phyloP scores from a whole-genome alignment of 2,113 vertebrate species.

The Strigops habroptila region DNA sequence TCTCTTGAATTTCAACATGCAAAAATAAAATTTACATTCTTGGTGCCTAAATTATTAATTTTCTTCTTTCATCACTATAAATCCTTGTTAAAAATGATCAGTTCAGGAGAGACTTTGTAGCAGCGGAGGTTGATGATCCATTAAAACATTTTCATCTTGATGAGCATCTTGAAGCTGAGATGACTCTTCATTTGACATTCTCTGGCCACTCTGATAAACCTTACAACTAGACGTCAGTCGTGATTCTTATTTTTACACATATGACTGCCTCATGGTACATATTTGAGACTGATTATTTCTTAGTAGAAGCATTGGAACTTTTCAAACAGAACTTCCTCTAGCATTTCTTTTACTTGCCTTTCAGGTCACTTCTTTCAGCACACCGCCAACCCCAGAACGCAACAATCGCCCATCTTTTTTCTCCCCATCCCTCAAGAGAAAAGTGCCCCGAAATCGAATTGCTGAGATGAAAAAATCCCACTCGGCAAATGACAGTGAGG shows the following conservation, averaged over 20 bases:
- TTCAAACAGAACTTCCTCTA: not conserved
- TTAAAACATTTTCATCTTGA: not conserved
- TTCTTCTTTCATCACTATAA: not conserved
- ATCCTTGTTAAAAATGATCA: not conserved
- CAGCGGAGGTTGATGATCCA: not conserved
- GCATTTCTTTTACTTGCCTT: not conserved
- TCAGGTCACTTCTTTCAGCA: conserved; percentile 98
- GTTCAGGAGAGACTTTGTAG: not conserved
- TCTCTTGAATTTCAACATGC: not conserved
- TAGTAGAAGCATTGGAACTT: not conserved
- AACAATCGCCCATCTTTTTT: conserved; percentile 94
- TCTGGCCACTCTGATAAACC: not conserved
- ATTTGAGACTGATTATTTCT: not conserved
- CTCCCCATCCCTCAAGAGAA: conserved; percentile 92
- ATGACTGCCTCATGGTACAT: not conserved
- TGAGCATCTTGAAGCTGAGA: not conserved
- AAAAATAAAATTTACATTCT: not conserved
- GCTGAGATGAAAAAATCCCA: conserved; percentile 99
- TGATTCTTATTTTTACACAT: not conserved
- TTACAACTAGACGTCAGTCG: not conserved
- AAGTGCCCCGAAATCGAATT: conserved; percentile 85
- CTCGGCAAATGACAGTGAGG: conserved; percentile 97
- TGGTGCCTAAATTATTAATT: not conserved
- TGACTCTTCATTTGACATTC: not conserved
- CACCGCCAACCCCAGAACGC: conserved; percentile 91